Evolutionary conservation across 2,797 vertebrate genomes (phyloP).

Genomic region (Gobionotothen gibberifrons): DNA sequence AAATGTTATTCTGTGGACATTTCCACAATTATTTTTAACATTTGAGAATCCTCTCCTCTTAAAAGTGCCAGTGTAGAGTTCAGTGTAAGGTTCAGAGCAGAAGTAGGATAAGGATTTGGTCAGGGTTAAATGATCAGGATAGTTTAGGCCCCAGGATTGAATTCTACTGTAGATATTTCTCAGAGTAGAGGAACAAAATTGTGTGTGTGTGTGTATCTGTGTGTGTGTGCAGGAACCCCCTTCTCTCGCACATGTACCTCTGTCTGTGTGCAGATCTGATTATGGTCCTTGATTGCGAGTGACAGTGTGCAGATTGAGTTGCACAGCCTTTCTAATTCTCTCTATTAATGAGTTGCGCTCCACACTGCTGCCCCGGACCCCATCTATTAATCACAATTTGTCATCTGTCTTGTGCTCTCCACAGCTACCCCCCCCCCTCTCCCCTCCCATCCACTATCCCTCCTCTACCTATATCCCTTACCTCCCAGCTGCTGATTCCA

Average conservation of each 20-base stretch:
- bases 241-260: conserved; percentile 46
- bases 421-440: conserved; percentile 16
- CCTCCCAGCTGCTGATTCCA: conserved; percentile 44
- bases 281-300: conserved; percentile 80
- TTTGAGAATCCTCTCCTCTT: background rate
- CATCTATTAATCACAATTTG: conserved; percentile 86
- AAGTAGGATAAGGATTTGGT: conserved; percentile 18
- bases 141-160: conserved; percentile 9
- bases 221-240: conserved; percentile 28
- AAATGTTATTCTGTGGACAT: background rate
- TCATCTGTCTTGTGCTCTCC: conserved; percentile 76
- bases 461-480: conserved; percentile 53
- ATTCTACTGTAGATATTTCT: conserved; percentile 27
- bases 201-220: background rate
- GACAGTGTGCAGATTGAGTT: conserved; percentile 85
- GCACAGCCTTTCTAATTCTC: conserved; percentile 83
- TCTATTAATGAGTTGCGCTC: conserved; percentile 85
- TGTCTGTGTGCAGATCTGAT: conserved; percentile 77
- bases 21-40: background rate
- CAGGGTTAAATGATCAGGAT: conserved; percentile 40
- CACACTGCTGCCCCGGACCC: conserved; percentile 82
- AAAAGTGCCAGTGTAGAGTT: conserved; percentile 7
- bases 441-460: conserved; percentile 18
- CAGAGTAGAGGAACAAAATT: conserved; percentile 8
- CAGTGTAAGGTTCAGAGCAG: conserved; percentile 23